These are phyloP conservation scores for Hololepta plana DNA, from an alignment of 2,888 invertebrate species.

Conservation along the genomic window DNA sequence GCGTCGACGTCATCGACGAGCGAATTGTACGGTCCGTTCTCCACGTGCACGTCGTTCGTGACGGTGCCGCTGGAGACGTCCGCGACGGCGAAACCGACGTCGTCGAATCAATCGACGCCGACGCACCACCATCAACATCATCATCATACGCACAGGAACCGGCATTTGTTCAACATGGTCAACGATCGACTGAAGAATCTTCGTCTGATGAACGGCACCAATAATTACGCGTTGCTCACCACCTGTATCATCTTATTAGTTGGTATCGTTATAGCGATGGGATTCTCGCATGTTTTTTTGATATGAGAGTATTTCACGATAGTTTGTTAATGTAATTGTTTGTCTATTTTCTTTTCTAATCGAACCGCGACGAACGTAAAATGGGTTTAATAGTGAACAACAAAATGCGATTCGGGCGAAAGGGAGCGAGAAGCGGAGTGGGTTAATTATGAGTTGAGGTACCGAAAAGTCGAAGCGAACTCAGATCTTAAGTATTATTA, in stretches of 20 bases:
- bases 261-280: slow-evolving; percentile 21
- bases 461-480: slow-evolving; percentile 8
- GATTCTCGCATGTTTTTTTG: too few relatives aligned
- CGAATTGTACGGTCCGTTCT: slow-evolving; percentile 51
- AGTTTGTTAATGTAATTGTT: too few relatives aligned
- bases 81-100: slow-evolving; percentile 23
- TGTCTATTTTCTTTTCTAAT: too few relatives aligned
- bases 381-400: too few relatives aligned
- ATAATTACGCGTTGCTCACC: too few relatives aligned
- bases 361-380: too few relatives aligned
- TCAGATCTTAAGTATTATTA: slow-evolving; percentile 23
- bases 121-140: slow-evolving; percentile 10
- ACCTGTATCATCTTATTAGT: too few relatives aligned
- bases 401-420: slow-evolving; percentile 3
- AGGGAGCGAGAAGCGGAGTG: slow-evolving; percentile 5
- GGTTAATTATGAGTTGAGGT: slow-evolving; percentile 6
- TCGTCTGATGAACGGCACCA: too few relatives aligned
- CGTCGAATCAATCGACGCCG: slow-evolving; percentile 12
- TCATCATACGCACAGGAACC: slow-evolving; percentile 11
- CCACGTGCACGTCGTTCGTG: slow-evolving; percentile 41
- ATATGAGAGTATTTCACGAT: too few relatives aligned
- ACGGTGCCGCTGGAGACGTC: slow-evolving; percentile 26
- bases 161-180: slow-evolving; percentile 5
- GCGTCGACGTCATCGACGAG: slow-evolving; percentile 17
- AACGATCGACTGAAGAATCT: slow-evolving; percentile 16